Base-by-base conservation (phyloP, 1,140 invertebrate species). In the Pseudobourletiella spinata region DNA sequence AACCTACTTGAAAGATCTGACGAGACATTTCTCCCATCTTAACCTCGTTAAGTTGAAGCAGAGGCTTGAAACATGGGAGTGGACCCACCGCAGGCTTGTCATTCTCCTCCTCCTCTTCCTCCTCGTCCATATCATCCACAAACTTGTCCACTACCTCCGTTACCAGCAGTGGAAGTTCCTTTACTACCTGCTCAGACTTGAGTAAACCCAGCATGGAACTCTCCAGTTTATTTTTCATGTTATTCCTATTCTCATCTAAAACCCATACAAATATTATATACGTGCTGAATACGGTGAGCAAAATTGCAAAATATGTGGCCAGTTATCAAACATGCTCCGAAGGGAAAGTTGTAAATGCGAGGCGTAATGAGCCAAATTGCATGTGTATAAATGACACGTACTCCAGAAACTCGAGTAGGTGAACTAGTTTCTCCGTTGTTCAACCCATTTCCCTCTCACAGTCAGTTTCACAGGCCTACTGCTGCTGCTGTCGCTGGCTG, bases 141-240 rank as follows among this genome's bases (percentile, higher is more conserved):
- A 65, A 44, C 22, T 68, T 60, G 18, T 65, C 63, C 0, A 68
- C 56, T n/a, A 68, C 44, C 4, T 61, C 24, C n/a, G 63, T 22
- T 6, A 64, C 59, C 16, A n/a, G 43, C 24, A 43, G 28, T 56
- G 18, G 60, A 63, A 32, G 32, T 51, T 52, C 52, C 26, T 55
- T 55, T 6, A 55, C 16, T 18, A 55, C 32, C 25, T 55, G 52
- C 52, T 65, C 63, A 22, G 44, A 44, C 39, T 56, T 62, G 2
- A 68, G 25, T 18, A 68, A 32, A 16, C 46, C 50, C 18, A 67
- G 48, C 16, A 57, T 64, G 25, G 59, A 48, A 1, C 11, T 29
- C 35, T 67, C 54, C 29, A 67, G 32, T 11, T 6, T n/a, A 1
- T 51, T 32, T 50, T 59, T 35, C 59, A 61, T 65, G 1, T 61